Evolutionary conservation across 1,140 invertebrate genomes (phyloP).

Genomic region (Sinella curviseta): DNA sequence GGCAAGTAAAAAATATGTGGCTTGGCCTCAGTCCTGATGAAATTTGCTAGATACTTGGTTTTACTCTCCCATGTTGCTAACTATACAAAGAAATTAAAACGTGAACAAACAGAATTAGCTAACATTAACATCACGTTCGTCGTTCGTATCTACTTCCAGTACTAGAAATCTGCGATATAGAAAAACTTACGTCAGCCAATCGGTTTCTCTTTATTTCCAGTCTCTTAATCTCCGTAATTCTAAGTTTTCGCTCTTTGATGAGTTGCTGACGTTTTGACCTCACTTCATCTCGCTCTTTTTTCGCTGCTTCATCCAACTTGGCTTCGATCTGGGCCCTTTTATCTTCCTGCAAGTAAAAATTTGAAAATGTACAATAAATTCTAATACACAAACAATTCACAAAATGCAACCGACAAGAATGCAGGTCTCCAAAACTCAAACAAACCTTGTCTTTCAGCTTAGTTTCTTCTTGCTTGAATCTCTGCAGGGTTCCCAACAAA

Average conservation of each 20-base stretch:
- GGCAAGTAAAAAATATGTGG: constrained; percentile 87
- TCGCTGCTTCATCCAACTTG: constrained; percentile 87
- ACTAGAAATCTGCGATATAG: too few species aligned
- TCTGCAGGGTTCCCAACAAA: constrained; percentile 87
- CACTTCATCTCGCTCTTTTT: constrained; percentile 80
- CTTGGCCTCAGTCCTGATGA: constrained; percentile 81
- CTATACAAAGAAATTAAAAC: constrained; percentile 52
- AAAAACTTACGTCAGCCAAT: constrained; percentile 74
- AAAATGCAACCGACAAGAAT: neutral
- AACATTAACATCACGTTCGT: neutral
- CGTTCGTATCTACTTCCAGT: neutral
- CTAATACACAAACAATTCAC: neutral
- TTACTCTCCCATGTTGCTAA: constrained; percentile 80
- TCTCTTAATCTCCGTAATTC: constrained; percentile 82
- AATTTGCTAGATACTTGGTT: constrained; percentile 73
- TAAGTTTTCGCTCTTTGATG: constrained; percentile 79
- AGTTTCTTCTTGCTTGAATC: constrained; percentile 92
- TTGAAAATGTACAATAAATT: neutral
- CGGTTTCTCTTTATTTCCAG: constrained; percentile 88
- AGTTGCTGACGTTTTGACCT: constrained; percentile 80
- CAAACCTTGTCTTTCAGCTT: constrained; percentile 70
- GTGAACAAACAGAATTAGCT: neutral
- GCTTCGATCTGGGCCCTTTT: constrained; percentile 86
- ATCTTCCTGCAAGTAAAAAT: constrained; percentile 64
- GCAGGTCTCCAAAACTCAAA: neutral